phyloP scores from a whole-genome alignment of 2,888 invertebrate genomes.

The Drosophila yooni region DNA sequence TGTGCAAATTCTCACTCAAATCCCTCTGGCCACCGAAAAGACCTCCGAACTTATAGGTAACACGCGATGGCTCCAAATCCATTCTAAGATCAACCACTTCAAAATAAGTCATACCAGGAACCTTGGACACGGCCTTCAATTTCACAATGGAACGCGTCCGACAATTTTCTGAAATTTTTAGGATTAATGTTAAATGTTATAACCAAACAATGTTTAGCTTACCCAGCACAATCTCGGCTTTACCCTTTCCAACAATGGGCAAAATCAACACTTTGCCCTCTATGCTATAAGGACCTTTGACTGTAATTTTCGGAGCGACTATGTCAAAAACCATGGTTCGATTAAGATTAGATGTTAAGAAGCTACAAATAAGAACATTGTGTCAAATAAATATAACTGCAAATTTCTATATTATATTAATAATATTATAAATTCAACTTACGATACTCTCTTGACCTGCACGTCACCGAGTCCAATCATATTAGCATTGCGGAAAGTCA shows the following conservation, averaged over 20 bases:
- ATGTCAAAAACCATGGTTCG: conserved; percentile 62
- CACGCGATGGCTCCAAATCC: conserved; percentile 60
- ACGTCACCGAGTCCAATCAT: conserved; percentile 71
- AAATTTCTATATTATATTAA: too few relatives aligned
- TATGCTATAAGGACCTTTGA: conserved; percentile 78
- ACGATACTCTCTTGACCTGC: conserved; percentile 60
- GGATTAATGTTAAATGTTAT: neutral
- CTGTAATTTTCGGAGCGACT: conserved; percentile 61
- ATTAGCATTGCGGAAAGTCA: conserved; percentile 77
- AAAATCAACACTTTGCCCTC: conserved; percentile 79
- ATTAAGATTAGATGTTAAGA: conserved; percentile 62
- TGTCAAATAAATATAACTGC: neutral
- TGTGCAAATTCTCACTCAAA: conserved; percentile 85
- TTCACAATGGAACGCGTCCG: conserved; percentile 43
- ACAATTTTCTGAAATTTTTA: conserved; percentile 32
- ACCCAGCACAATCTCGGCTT: conserved; percentile 68
- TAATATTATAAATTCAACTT: conserved; percentile 32
- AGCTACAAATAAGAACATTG: conserved; percentile 46
- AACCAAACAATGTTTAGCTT: conserved; percentile 5
- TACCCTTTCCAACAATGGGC: conserved; percentile 80
- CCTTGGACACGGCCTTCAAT: conserved; percentile 48
- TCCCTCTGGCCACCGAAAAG: conserved; percentile 85
- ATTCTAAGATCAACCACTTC: conserved; percentile 55
- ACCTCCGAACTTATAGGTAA: conserved; percentile 71
- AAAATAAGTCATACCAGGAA: conserved; percentile 57